These are phyloP conservation scores for Ranitomeya imitator DNA, from an alignment of 2,113 vertebrate species.

Conservation along the genomic window DNA sequence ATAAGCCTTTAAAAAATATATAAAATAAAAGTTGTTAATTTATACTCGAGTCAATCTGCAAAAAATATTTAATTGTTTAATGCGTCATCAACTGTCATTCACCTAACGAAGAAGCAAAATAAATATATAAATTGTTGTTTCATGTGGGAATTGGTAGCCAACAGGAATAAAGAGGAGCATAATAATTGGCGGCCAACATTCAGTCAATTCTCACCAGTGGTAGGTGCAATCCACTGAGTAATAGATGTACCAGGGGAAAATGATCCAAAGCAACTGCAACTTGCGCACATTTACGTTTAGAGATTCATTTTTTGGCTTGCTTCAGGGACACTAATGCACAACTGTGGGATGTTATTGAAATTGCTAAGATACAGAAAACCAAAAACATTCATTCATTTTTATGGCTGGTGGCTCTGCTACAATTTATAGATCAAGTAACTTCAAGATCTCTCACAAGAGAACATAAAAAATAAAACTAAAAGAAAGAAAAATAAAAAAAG, in stretches of 20 bases:
- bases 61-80: neutral
- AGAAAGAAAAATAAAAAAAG: no score
- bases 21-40: neutral
- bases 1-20: neutral
- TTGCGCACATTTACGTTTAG: slow-evolving; percentile 50
- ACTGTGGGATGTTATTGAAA: slow-evolving; percentile 40
- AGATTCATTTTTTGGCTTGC: slow-evolving; percentile 59
- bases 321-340: slow-evolving; percentile 55
- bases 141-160: slow-evolving; percentile 61
- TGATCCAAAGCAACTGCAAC: slow-evolving; percentile 60
- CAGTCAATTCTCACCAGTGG: slow-evolving; percentile 61
- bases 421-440: neutral
- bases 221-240: slow-evolving; percentile 56
- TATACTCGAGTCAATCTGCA: neutral
- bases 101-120: slow-evolving; percentile 58
- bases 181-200: slow-evolving; percentile 61
- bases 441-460: neutral
- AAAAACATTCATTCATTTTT: neutral
- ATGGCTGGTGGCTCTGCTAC: neutral
- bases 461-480: no score
- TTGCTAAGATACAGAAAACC: slow-evolving; percentile 31
- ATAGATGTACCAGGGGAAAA: slow-evolving; percentile 61
- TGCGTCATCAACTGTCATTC: slow-evolving; percentile 28
- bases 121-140: slow-evolving; percentile 59
- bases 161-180: slow-evolving; percentile 60